Evolutionary conservation across 2,113 vertebrate genomes (phyloP).

Genomic region (Collichthys lucidus): DNA sequence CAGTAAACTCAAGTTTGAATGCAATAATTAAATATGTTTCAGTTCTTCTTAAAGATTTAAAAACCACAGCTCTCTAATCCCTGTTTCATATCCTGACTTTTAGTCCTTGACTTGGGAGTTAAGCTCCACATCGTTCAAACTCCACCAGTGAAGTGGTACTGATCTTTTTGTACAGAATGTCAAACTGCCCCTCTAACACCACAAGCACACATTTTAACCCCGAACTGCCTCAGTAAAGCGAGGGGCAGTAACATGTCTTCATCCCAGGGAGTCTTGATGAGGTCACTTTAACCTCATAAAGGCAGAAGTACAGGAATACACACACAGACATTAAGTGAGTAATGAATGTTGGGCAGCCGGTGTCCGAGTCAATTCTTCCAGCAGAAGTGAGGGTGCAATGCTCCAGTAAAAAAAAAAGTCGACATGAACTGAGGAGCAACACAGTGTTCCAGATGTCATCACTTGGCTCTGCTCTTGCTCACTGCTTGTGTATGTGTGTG

Average conservation of each 20-base stretch:
- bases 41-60: neutral
- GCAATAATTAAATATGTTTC: neutral
- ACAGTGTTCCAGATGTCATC: conserved; percentile 49
- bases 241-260: neutral
- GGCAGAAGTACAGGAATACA: conserved; percentile 10
- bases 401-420: conserved; percentile 27
- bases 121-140: neutral
- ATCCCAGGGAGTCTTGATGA: conserved; percentile 6
- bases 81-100: neutral
- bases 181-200: neutral
- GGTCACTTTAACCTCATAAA: conserved; percentile 41
- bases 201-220: neutral
- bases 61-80: neutral
- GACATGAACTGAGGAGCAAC: conserved; percentile 34
- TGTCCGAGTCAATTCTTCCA: conserved; percentile 41
- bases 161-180: neutral
- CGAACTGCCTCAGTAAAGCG: neutral
- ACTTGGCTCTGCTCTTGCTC: conserved; percentile 28
- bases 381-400: conserved; percentile 16
- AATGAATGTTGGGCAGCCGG: conserved; percentile 22
- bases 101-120: neutral
- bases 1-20: neutral
- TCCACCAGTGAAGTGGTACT: neutral
- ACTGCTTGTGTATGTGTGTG: conserved; percentile 3
- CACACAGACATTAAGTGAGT: conserved; percentile 21